phyloP scores from a whole-genome alignment of 2,797 vertebrate species.

The Tenualosa ilisha region DNA sequence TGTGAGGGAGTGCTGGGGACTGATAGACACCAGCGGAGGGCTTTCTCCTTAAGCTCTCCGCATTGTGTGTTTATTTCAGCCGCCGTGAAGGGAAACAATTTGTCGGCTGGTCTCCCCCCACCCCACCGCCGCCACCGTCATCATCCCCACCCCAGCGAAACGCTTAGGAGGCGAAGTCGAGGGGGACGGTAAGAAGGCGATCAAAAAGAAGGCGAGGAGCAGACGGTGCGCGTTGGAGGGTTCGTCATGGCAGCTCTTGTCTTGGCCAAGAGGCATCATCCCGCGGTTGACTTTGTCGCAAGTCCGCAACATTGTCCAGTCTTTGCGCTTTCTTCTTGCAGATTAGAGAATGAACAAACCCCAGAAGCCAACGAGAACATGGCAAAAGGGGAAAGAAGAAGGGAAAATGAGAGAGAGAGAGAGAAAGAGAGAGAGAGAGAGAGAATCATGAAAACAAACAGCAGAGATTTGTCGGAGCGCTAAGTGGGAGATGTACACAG shows the following conservation, averaged over 20 bases:
- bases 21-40: conserved; percentile 60
- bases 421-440: neutral
- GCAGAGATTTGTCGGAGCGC: conserved; percentile 28
- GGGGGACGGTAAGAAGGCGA: neutral
- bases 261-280: conserved; percentile 72
- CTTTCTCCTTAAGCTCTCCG: conserved; percentile 66
- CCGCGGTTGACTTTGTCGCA: conserved; percentile 64
- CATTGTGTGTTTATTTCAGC: conserved; percentile 70
- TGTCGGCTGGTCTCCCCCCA: neutral
- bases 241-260: conserved; percentile 34
- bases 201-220: conserved; percentile 54
- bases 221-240: conserved; percentile 11
- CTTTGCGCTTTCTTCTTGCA: conserved; percentile 34
- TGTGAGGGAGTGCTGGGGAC: conserved; percentile 71
- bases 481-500: conserved; percentile 66
- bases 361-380: conserved; percentile 3
- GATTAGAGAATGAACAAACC: conserved; percentile 10
- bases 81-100: conserved; percentile 43
- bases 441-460: conserved; percentile 8
- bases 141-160: neutral
- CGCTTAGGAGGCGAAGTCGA: neutral
- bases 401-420: neutral
- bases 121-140: neutral
- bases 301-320: conserved; percentile 62
- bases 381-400: conserved; percentile 30